Conservation (phyloP, 92 coral and sea anemone genomes). For the Epizoanthus scotinus region DNA sequence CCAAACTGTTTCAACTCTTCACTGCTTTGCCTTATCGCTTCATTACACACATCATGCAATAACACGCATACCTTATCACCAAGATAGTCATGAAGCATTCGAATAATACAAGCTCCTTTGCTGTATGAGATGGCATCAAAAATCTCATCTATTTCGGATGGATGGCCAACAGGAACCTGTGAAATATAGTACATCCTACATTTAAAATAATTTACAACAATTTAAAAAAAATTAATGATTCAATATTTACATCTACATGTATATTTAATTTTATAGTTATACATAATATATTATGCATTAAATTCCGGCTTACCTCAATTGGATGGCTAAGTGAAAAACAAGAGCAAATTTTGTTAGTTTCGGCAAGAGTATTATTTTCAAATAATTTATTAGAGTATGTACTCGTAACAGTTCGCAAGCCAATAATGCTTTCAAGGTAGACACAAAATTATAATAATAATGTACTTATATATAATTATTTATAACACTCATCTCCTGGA, state of each 20-base stretch:
- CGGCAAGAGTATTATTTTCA: neutral
- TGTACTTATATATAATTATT: too few relatives aligned
- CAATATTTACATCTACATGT: too few relatives aligned
- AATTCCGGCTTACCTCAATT: conserved; percentile 73
- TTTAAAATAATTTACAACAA: neutral
- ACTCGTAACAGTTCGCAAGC: too few relatives aligned
- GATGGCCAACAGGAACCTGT: conserved; percentile 97
- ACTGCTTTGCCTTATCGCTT: neutral
- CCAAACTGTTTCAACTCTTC: too few relatives aligned
- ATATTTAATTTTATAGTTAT: too few relatives aligned
- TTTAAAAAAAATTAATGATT: too few relatives aligned
- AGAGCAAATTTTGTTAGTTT: neutral
- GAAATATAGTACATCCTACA: neutral
- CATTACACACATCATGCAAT: neutral
- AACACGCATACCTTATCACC: conserved; percentile 78
- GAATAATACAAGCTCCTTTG: conserved; percentile 94
- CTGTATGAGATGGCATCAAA: conserved; percentile 98
- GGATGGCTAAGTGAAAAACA: conserved; percentile 77
- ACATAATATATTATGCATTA: too few relatives aligned
- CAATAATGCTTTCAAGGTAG: too few relatives aligned
- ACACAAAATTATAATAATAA: too few relatives aligned
- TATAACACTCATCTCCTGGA: too few relatives aligned
- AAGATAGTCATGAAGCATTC: conserved; percentile 93
- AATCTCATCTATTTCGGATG: conserved; percentile 91
- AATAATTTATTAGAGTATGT: too few relatives aligned